Percentiles rank a stretch among this genome's conserved stretches.
These are phyloP conservation scores for Philaenus spumarius DNA, from an alignment of 1,140 invertebrate genomes.

Conservation along the genomic window DNA sequence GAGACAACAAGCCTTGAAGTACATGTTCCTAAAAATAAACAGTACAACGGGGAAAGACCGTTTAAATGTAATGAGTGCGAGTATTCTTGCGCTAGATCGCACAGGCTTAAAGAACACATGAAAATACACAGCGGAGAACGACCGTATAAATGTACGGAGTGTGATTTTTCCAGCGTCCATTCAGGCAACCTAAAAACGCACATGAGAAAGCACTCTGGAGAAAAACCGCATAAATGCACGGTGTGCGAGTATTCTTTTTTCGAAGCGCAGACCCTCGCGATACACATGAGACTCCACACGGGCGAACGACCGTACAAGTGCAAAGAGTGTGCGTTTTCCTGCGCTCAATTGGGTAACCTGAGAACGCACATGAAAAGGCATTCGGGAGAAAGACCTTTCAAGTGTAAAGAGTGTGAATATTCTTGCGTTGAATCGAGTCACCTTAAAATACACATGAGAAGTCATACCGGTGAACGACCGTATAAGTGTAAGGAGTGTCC, in stretches of 20 bases:
- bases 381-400: not conserved
- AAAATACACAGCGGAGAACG: no score
- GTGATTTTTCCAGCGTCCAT: not conserved
- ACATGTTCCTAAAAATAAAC: no score
- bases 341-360: not conserved
- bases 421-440: not conserved
- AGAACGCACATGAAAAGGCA: conserved; percentile 3
- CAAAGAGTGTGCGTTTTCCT: conserved; percentile 42
- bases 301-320: conserved; percentile 25
- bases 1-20: no score
- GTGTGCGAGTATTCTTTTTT: conserved; percentile 26
- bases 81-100: no score
- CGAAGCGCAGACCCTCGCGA: not conserved
- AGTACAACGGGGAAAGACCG: no score
- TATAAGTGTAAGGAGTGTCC: not conserved
- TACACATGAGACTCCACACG: conserved; percentile 23
- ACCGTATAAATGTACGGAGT: not conserved
- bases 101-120: no score
- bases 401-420: not conserved
- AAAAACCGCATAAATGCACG: conserved; percentile 3
- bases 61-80: no score
- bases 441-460: not conserved
- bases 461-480: not conserved
- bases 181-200: not conserved
- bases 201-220: conserved; percentile 3